These are phyloP conservation scores for Doryteuthis pealeii DNA, from an alignment of 1,140 invertebrate species.

Conservation along the genomic window DNA sequence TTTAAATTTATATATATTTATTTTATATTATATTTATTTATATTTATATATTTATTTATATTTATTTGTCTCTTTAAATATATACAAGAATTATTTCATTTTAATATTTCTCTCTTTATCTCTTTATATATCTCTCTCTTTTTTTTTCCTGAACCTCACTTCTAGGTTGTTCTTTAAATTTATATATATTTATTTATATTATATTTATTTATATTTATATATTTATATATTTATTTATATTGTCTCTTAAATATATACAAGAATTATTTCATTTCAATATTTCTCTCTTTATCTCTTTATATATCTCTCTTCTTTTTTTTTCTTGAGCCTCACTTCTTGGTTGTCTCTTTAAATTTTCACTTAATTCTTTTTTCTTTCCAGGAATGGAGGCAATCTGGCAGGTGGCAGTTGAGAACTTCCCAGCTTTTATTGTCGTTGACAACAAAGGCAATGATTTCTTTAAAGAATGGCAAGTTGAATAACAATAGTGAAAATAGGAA, in stretches of 20 bases:
- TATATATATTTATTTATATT: too few species aligned
- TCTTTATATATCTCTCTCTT: neutral
- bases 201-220: too few species aligned
- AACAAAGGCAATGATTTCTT: constrained; percentile 63
- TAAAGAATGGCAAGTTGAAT: constrained; percentile 53
- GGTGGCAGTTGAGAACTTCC: constrained; percentile 60
- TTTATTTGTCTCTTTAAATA: too few species aligned
- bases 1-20: too few species aligned
- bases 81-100: too few species aligned
- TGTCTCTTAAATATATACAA: too few species aligned
- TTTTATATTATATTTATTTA: too few species aligned
- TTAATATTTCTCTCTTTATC: neutral
- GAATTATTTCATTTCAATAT: neutral
- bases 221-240: too few species aligned
- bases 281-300: neutral
- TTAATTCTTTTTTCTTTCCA: constrained; percentile 30
- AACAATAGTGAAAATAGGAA: neutral
- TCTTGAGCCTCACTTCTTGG: neutral
- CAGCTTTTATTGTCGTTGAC: constrained; percentile 61
- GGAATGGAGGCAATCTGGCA: constrained; percentile 62
- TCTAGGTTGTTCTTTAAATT: too few species aligned
- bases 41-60: too few species aligned
- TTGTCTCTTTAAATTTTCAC: neutral
- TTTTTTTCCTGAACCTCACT: neutral
- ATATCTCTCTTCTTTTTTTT: neutral